phyloP scores from a whole-genome alignment of 2,888 invertebrate genomes.

The Tiphia femorata region DNA sequence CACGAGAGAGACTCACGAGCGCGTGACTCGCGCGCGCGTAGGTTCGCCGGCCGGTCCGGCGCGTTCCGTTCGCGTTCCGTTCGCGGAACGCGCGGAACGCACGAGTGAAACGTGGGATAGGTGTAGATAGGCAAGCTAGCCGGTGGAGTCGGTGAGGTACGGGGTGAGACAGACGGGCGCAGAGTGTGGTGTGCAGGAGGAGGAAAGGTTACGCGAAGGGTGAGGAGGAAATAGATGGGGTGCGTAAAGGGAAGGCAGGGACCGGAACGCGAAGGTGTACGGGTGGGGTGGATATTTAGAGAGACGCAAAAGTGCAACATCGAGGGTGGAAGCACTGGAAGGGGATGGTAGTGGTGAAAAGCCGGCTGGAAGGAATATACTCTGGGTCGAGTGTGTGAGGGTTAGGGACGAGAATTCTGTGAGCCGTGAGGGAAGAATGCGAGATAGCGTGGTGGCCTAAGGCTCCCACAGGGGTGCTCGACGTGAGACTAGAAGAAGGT shows the following conservation, averaged over 20 bases:
- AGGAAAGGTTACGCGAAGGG: constrained; percentile 19
- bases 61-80: neutral
- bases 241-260: no score
- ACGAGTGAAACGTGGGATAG: constrained; percentile 3
- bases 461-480: constrained; percentile 20
- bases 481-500: constrained; percentile 36
- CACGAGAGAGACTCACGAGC: neutral
- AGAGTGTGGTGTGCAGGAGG: constrained; percentile 3
- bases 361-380: no score
- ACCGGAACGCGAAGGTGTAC: no score
- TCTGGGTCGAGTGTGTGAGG: no score
- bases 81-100: constrained; percentile 2
- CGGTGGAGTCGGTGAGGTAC: constrained; percentile 20
- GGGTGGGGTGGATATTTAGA: no score
- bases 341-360: no score
- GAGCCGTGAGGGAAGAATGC: no score
- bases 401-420: no score
- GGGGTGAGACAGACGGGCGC: constrained; percentile 7
- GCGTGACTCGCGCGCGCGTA: neutral
- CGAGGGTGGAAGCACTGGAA: no score
- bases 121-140: constrained; percentile 12
- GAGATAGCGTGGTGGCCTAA: no score
- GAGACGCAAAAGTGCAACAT: no score
- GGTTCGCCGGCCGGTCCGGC: neutral
- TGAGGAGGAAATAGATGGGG: no score